Conservation (phyloP, 2,888 invertebrate genomes). For the Cephalotes varians region DNA sequence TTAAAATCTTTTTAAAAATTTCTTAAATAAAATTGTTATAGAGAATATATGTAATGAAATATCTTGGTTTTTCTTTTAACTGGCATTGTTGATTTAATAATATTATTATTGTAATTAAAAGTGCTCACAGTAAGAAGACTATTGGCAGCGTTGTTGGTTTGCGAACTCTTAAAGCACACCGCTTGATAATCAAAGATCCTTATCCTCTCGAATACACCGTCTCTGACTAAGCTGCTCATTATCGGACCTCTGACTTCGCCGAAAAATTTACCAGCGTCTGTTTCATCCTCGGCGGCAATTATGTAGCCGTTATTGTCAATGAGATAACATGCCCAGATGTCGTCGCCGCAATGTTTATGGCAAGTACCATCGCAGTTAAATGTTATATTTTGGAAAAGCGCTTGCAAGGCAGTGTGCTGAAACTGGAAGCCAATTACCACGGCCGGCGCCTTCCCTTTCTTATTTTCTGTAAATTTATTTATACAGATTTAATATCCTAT, state of each 20-base stretch:
- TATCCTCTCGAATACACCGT: constrained; percentile 91
- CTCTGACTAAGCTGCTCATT: constrained; percentile 91
- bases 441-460: constrained; percentile 85
- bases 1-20: constrained; percentile 3
- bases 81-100: neutral
- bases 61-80: neutral
- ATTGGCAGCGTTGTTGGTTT: constrained; percentile 88
- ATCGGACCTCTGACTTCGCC: constrained; percentile 93
- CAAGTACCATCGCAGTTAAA: constrained; percentile 86
- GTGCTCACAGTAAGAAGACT: constrained; percentile 88
- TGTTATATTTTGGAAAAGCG: constrained; percentile 93
- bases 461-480: constrained; percentile 72
- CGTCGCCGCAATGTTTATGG: constrained; percentile 87
- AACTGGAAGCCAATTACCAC: constrained; percentile 92
- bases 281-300: constrained; percentile 90
- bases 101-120: constrained; percentile 3
- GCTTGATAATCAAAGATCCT: constrained; percentile 95
- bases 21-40: neutral
- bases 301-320: constrained; percentile 97
- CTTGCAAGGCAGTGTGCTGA: constrained; percentile 91
- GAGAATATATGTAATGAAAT: neutral
- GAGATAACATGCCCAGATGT: constrained; percentile 92
- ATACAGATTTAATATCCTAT: constrained; percentile 3
- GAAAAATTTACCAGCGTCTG: constrained; percentile 94
- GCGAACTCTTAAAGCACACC: constrained; percentile 92